A percentile compares a stretch with the other conserved stretches of the same genome.
These are phyloP conservation scores for Saturnia japonica DNA, from an alignment of 2,888 invertebrate species.

Conservation along the genomic window DNA sequence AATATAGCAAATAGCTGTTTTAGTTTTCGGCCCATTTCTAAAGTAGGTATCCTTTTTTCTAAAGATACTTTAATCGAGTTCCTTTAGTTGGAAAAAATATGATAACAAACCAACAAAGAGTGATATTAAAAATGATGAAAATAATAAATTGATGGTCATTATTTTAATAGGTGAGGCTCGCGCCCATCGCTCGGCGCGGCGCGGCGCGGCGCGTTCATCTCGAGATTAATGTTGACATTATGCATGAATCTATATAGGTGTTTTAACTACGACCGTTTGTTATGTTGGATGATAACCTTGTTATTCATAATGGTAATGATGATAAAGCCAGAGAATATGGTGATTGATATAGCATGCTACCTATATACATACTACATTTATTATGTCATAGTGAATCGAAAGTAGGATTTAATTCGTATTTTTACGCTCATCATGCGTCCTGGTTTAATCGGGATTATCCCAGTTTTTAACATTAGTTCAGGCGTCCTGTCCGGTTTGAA, in stretches of 20 bases:
- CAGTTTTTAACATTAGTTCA: too few species aligned
- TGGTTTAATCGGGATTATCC: too few species aligned
- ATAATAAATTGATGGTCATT: constrained; percentile 12
- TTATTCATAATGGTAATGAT: not conserved
- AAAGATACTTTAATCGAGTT: not conserved
- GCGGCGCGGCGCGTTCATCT: too few species aligned
- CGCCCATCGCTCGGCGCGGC: not conserved
- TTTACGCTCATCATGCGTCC: too few species aligned
- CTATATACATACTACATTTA: not conserved
- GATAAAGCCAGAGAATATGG: not conserved
- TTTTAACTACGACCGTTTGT: not conserved
- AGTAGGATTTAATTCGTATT: not conserved
- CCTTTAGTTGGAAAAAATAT: not conserved
- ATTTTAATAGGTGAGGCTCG: constrained; percentile 1
- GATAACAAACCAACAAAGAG: not conserved
- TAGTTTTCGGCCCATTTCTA: not conserved
- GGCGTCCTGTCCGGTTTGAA: too few species aligned
- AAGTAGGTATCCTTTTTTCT: not conserved
- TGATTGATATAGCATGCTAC: not conserved
- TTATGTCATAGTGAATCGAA: not conserved
- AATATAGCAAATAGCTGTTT: too few species aligned
- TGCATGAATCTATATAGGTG: constrained; percentile 1
- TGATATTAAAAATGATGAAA: not conserved
- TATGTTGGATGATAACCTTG: not conserved
- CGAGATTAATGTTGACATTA: constrained; percentile 9